Percentiles rank a stretch among this genome's conserved stretches.
These are phyloP conservation scores for Sebastes vulpes DNA, from an alignment of 2,797 vertebrate species.

Conservation along the genomic window DNA sequence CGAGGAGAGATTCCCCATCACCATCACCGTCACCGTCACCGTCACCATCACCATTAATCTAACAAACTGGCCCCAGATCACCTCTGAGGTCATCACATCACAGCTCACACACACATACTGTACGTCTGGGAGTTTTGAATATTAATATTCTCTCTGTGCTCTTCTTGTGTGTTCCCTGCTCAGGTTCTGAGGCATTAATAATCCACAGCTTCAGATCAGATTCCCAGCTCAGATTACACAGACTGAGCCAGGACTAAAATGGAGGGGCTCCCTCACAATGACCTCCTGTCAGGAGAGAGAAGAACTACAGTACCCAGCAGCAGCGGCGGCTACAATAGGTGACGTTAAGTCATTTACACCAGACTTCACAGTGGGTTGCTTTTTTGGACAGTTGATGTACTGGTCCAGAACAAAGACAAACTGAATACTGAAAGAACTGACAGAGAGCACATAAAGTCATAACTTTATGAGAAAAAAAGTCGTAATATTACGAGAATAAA, in stretches of 20 bases:
- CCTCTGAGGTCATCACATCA: background rate
- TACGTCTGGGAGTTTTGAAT: background rate
- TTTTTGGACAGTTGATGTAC: too few species aligned
- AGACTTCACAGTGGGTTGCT: too few species aligned
- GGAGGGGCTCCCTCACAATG: slow-evolving; percentile 56
- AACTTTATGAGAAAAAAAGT: too few species aligned
- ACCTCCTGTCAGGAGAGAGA: background rate
- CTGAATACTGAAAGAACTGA: too few species aligned
- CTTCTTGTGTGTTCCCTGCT: slow-evolving; percentile 48
- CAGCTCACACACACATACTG: background rate
- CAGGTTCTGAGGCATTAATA: slow-evolving; percentile 78
- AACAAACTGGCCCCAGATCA: background rate
- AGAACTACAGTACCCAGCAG: slow-evolving; percentile 31
- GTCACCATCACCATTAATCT: too few species aligned
- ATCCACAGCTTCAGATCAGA: slow-evolving; percentile 72
- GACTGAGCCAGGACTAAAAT: slow-evolving; percentile 46
- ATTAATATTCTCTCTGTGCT: background rate
- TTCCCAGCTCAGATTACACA: slow-evolving; percentile 72
- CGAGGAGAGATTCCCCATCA: background rate
- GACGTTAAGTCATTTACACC: background rate
- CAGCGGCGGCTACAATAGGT: background rate
- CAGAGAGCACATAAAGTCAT: too few species aligned
- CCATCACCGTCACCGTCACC: too few species aligned
- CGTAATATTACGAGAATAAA: too few species aligned
- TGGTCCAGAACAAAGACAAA: too few species aligned